phyloP scores from a whole-genome alignment of 2,113 vertebrate species.

The Gadus macrocephalus region DNA sequence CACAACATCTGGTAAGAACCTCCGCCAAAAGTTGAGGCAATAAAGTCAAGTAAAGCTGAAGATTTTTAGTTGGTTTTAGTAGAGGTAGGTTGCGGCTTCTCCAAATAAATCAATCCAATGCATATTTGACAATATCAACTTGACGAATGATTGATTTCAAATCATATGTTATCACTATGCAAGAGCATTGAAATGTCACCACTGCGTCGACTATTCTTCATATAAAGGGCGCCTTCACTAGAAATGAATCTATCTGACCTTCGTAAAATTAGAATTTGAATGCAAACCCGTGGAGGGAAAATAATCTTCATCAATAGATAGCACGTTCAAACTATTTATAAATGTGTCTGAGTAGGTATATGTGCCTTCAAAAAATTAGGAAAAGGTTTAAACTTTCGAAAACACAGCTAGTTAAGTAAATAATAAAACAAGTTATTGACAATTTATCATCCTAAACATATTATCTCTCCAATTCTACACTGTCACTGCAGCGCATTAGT shows the following conservation, averaged over 20 bases:
- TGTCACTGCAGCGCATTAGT: not conserved
- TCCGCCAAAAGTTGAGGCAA: too few relatives aligned
- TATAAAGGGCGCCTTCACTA: constrained; percentile 53
- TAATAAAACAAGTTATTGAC: too few relatives aligned
- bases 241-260: constrained; percentile 75
- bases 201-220: constrained; percentile 63
- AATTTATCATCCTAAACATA: not conserved
- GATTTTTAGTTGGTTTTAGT: too few relatives aligned
- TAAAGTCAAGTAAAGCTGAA: too few relatives aligned
- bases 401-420: not conserved
- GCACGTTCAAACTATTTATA: constrained; percentile 62
- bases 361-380: constrained; percentile 34
- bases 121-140: too few relatives aligned
- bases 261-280: constrained; percentile 69
- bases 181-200: constrained; percentile 70
- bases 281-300: constrained; percentile 57
- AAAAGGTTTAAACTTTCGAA: not conserved
- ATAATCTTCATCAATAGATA: constrained; percentile 63
- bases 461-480: not conserved
- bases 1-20: too few relatives aligned
- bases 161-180: constrained; percentile 61
- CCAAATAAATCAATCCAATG: too few relatives aligned
- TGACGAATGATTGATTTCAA: constrained; percentile 47
- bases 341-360: constrained; percentile 58
- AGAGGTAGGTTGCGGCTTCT: too few relatives aligned